Base-by-base conservation (phyloP, 2,113 vertebrate species). In the Nothoprocta pentlandii region DNA sequence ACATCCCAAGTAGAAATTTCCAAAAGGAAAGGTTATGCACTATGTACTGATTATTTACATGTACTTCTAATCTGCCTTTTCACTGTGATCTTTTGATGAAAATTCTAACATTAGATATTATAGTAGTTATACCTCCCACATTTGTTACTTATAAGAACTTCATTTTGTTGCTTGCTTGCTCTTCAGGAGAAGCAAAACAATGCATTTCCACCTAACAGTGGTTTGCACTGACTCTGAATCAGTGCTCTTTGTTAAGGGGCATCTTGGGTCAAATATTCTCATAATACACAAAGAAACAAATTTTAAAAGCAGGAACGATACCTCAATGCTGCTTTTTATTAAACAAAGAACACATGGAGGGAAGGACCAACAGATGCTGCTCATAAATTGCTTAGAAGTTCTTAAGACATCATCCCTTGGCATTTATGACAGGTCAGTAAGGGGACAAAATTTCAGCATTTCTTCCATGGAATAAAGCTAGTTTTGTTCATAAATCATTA, bases 401-500 rank as follows among this genome's bases (percentile, higher is more conserved):
- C 87, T 91, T 75, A 92, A 87, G 74, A 58, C 32, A 81, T 76
- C 71, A 81, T 87, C n/a, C 44, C 25, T 91, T 87, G 59, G 15
- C 9, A 3, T 46, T 85, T 78, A 73, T 89, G 88, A 68, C 0
- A 6, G 56, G 90, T 92, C 85, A 44, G 47, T 94, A 68, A 46
- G 51, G 67, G 56, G 42, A 22, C 23, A 67, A 54, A 49, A 82
- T 46, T 76, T 54, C 21, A 68, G 3, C 58, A 26, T 68, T 85
- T 59, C 92, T 93, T 17, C 41, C 0, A 21, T 36, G 46, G 14
- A 4, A 82, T 80, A 83, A 90, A 85, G 15, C 36, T 77, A 80
- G 77, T 63, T 93, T 46, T 44, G 87, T 93, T 80, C 80, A 32
- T 80, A 85, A 88, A 82, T 88, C 91, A 95, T 94, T 96, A 95